Evolutionary conservation across 2,888 invertebrate genomes (phyloP).

Genomic region (Ectemnius cavifrons): DNA sequence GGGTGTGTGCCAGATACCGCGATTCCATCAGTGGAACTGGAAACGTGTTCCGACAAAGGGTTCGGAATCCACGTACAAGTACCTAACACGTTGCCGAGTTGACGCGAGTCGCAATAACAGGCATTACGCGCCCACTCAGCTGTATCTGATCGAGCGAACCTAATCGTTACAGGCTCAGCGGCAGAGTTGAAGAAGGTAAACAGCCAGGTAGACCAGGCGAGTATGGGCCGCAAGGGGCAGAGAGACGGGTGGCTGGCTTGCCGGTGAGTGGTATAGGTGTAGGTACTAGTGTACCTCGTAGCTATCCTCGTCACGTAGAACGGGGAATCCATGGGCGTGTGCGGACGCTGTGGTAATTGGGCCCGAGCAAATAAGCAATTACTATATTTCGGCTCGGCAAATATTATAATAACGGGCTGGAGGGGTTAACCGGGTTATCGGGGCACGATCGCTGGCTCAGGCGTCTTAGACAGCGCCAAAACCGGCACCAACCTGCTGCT

Average conservation of each 20-base stretch:
- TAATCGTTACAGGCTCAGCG: slow-evolving; percentile 42
- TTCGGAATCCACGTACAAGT: too few relatives aligned
- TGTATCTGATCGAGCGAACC: slow-evolving; percentile 49
- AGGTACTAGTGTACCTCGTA: slow-evolving; percentile 36
- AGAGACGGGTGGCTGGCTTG: slow-evolving; percentile 28
- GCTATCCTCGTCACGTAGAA: slow-evolving; percentile 51
- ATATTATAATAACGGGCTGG: slow-evolving; percentile 74
- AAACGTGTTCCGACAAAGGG: slow-evolving; percentile 1
- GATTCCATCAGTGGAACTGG: too few relatives aligned
- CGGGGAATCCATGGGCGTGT: slow-evolving; percentile 43
- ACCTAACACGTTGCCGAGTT: slow-evolving; percentile 5
- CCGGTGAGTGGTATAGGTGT: slow-evolving; percentile 22
- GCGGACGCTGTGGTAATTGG: slow-evolving; percentile 67
- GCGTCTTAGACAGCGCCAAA: slow-evolving; percentile 69
- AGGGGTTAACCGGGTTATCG: slow-evolving; percentile 71
- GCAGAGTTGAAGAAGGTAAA: slow-evolving; percentile 18
- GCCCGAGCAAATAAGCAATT: slow-evolving; percentile 73
- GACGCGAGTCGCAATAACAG: slow-evolving; percentile 44
- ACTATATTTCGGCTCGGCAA: slow-evolving; percentile 72
- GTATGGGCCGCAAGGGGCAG: not conserved
- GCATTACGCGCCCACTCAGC: slow-evolving; percentile 34
- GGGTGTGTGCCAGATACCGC: too few relatives aligned
- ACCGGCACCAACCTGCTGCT: slow-evolving; percentile 63
- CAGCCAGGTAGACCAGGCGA: slow-evolving; percentile 29
- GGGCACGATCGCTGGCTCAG: slow-evolving; percentile 66